Percentiles rank a stretch among this genome's conserved stretches.
Evolutionary conservation across 2,113 vertebrate genomes (phyloP).

Genomic region (Limanda limanda): DNA sequence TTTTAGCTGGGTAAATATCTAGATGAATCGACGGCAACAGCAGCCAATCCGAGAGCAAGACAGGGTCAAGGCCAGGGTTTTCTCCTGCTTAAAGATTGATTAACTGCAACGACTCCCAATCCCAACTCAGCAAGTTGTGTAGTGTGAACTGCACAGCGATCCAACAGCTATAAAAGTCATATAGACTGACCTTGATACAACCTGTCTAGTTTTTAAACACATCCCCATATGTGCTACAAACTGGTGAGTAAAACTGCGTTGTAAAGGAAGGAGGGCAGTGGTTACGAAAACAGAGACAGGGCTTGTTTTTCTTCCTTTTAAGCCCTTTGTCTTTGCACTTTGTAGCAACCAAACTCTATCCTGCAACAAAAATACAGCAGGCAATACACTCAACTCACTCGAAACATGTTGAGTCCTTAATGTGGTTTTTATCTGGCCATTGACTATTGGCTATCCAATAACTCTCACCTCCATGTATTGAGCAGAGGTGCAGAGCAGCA

Average conservation of each 20-base stretch:
- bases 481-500: conserved; percentile 57
- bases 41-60: no score
- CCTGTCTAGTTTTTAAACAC: no score
- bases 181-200: no score
- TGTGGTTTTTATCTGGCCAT: conserved; percentile 24
- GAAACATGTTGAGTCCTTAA: conserved; percentile 6
- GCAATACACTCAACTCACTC: neutral
- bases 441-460: conserved; percentile 34
- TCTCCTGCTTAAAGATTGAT: no score
- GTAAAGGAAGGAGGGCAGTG: neutral
- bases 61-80: no score
- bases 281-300: neutral
- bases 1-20: no score
- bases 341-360: neutral
- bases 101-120: no score
- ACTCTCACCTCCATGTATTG: conserved; percentile 43
- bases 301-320: conserved; percentile 7
- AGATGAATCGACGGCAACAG: no score
- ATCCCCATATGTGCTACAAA: neutral
- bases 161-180: no score
- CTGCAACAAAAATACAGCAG: neutral
- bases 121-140: no score
- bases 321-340: neutral
- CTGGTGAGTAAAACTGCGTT: neutral
- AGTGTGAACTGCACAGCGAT: no score